phyloP scores from a whole-genome alignment of 2,113 vertebrate species.

The Copsychus sechellarum region DNA sequence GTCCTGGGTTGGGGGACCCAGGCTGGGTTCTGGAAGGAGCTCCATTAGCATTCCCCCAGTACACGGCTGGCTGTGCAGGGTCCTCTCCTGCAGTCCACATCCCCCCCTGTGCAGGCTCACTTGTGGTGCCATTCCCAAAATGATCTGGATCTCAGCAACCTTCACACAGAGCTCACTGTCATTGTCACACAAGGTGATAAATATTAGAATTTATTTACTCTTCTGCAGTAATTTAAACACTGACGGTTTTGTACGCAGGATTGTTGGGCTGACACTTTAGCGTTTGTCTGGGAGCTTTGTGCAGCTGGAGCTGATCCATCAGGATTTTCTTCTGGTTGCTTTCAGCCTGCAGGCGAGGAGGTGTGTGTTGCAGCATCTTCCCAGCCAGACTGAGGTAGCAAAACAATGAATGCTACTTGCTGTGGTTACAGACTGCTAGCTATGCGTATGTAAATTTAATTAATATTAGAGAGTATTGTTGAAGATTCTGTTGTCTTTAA shows the following conservation, averaged over 20 bases:
- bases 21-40: background rate
- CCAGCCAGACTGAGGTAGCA: background rate
- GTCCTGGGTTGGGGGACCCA: background rate
- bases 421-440: background rate
- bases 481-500: background rate
- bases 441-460: background rate
- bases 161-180: rapidly evolving
- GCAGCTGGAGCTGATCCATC: background rate
- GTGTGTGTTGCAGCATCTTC: background rate
- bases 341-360: background rate
- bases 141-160: background rate
- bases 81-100: rapidly evolving
- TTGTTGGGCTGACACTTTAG: background rate
- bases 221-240: background rate
- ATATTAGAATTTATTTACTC: background rate
- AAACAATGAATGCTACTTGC: background rate
- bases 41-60: rapidly evolving
- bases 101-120: rapidly evolving
- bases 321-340: background rate
- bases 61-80: background rate
- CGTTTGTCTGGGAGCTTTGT: background rate
- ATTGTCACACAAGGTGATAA: background rate
- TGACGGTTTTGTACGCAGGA: background rate
- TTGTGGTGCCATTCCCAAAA: background rate
- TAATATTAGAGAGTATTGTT: background rate